Evolutionary conservation across 1,140 invertebrate genomes (phyloP).

Genomic region (Schlechtendalia chinensis): DNA sequence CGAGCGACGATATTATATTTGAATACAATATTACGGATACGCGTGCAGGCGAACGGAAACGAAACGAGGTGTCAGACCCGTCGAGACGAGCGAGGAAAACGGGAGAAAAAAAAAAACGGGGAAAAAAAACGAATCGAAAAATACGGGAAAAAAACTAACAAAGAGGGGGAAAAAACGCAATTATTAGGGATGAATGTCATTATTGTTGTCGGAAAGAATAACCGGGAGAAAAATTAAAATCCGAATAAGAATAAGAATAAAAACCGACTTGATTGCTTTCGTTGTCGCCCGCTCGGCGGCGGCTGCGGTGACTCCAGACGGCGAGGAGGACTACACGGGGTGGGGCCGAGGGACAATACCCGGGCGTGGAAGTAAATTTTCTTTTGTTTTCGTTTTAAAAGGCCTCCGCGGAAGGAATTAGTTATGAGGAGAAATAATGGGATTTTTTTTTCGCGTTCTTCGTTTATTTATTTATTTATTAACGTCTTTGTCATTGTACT

Average conservation of each 20-base stretch:
- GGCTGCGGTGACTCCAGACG: neutral
- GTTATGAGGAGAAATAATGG: constrained; percentile 49
- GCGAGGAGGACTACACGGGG: neutral
- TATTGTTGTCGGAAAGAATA: constrained; percentile 19
- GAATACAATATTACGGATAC: no score
- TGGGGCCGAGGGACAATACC: no score
- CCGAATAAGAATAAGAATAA: constrained; percentile 42
- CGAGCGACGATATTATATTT: no score
- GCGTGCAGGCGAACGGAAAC: neutral
- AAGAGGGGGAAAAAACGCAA: neutral
- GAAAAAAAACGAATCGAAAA: neutral
- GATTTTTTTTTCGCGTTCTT: constrained; percentile 21
- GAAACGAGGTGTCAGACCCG: neutral
- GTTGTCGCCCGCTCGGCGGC: neutral
- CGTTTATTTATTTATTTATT: constrained; percentile 1
- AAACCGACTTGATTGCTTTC: constrained; percentile 46
- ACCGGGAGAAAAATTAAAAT: constrained; percentile 44
- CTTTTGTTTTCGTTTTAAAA: constrained; percentile 44
- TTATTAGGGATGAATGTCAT: constrained; percentile 37
- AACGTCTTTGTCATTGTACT: constrained; percentile 33
- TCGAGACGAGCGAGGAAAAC: neutral
- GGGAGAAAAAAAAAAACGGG: neutral
- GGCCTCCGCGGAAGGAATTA: constrained; percentile 47
- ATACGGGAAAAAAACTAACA: constrained; percentile 7
- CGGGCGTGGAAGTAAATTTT: constrained; percentile 39